Conservation (phyloP, 2,888 invertebrate species). For the Drosophila phalerata region DNA sequence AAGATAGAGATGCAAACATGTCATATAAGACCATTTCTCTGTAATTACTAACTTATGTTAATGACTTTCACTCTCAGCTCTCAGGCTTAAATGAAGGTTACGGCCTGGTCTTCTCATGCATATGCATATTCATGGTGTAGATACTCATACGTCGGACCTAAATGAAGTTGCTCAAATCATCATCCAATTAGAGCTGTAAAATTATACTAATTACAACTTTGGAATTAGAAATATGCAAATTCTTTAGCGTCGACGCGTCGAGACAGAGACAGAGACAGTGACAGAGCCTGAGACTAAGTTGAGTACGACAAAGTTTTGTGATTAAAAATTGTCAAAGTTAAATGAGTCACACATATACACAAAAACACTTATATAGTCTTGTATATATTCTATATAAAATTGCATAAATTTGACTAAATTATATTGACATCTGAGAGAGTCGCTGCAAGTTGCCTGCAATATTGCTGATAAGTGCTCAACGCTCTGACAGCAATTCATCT, state of each 20-base stretch:
- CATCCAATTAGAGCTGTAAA: slow-evolving; percentile 80
- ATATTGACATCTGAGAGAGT: slow-evolving; percentile 69
- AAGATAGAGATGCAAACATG: slow-evolving; percentile 14
- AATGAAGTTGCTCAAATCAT: slow-evolving; percentile 76
- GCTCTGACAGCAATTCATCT: slow-evolving; percentile 30
- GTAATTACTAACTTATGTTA: slow-evolving; percentile 70
- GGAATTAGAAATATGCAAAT: slow-evolving; percentile 81
- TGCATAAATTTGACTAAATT: slow-evolving; percentile 79
- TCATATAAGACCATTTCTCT: slow-evolving; percentile 36
- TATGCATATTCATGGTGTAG: slow-evolving; percentile 33
- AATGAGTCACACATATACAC: slow-evolving; percentile 43
- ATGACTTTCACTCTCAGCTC: slow-evolving; percentile 75
- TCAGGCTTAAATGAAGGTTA: slow-evolving; percentile 65
- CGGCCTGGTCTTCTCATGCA: slow-evolving; percentile 48
- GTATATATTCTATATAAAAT: slow-evolving; percentile 30
- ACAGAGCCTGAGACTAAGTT: slow-evolving; percentile 3
- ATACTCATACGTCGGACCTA: slow-evolving; percentile 44
- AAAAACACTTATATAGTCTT: not conserved
- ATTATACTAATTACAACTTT: slow-evolving; percentile 81
- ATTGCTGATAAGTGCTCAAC: slow-evolving; percentile 72
- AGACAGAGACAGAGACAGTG: slow-evolving; percentile 14
- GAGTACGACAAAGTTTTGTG: slow-evolving; percentile 65
- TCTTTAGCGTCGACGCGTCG: slow-evolving; percentile 34
- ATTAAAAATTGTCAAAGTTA: slow-evolving; percentile 73
- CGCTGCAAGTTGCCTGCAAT: slow-evolving; percentile 72